These are phyloP conservation scores for Nyctibius bracteatus DNA, from an alignment of 2,113 vertebrate genomes.

Conservation along the genomic window DNA sequence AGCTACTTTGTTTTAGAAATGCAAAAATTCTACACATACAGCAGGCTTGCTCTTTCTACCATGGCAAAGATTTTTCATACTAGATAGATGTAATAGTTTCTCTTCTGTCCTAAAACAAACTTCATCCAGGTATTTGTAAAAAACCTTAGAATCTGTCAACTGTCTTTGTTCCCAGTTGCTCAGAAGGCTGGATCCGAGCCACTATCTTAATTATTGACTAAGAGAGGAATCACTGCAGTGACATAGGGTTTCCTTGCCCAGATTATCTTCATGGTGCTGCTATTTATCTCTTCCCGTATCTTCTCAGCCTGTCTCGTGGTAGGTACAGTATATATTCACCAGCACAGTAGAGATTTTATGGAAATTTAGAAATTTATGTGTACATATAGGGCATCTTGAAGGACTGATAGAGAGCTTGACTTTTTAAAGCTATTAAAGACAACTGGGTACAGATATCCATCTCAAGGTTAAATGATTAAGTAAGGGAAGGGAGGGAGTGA, in stretches of 20 bases:
- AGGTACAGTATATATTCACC: background rate
- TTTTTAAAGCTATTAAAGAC: background rate
- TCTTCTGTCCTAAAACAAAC: background rate
- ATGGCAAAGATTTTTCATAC: background rate
- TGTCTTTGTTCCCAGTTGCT: background rate
- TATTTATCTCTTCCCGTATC: background rate
- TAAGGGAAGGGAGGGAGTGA: background rate
- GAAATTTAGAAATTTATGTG: background rate
- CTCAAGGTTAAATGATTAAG: background rate
- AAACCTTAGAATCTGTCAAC: background rate
- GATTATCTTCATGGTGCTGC: background rate
- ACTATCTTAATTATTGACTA: background rate
- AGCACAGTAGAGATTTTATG: background rate
- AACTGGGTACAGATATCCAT: background rate
- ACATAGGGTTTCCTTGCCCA: background rate
- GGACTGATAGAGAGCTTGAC: background rate
- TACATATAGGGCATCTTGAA: background rate
- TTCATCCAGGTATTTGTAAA: background rate
- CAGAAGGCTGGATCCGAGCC: background rate
- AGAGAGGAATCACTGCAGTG: background rate
- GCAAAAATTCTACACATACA: background rate
- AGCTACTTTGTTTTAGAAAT: background rate
- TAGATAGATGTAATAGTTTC: background rate
- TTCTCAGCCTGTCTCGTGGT: background rate
- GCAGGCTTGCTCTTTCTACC: background rate